Percentiles rank a stretch among this genome's conserved stretches.
Conservation (phyloP, 2,113 vertebrate genomes). For the Semicossyphus pulcher region DNA sequence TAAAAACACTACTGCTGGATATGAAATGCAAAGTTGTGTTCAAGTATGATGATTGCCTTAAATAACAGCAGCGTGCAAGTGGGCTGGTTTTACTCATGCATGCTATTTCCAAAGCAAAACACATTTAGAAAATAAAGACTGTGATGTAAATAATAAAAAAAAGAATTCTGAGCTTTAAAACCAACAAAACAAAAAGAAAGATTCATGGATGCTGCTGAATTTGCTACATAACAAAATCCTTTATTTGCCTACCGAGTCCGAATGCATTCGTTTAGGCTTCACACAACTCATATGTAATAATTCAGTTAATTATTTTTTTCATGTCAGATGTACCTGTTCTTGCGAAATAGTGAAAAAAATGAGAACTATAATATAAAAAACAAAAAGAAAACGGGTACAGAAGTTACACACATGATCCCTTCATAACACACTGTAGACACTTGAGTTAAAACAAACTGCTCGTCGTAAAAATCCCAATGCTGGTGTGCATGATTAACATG, state of each 20-base stretch:
- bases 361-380: background rate
- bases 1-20: background rate
- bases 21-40: slow-evolving; percentile 24
- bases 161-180: background rate
- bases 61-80: background rate
- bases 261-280: background rate
- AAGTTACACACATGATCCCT: slow-evolving; percentile 9
- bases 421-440: background rate
- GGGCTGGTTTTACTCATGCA: slow-evolving; percentile 17
- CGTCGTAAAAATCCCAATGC: background rate
- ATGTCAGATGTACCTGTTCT: background rate
- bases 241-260: background rate
- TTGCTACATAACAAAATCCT: slow-evolving; percentile 1
- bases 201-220: slow-evolving; percentile 1
- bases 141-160: background rate
- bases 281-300: background rate
- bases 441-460: background rate
- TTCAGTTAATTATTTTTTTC: background rate
- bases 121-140: background rate
- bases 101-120: slow-evolving; percentile 2
- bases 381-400: slow-evolving; percentile 5
- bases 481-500: slow-evolving; percentile 28
- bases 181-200: background rate
- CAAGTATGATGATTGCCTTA: slow-evolving; percentile 12
- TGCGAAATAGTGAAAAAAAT: background rate